Evolutionary conservation across 2,113 vertebrate genomes (phyloP).

Genomic region (Stigmatopora argus): DNA sequence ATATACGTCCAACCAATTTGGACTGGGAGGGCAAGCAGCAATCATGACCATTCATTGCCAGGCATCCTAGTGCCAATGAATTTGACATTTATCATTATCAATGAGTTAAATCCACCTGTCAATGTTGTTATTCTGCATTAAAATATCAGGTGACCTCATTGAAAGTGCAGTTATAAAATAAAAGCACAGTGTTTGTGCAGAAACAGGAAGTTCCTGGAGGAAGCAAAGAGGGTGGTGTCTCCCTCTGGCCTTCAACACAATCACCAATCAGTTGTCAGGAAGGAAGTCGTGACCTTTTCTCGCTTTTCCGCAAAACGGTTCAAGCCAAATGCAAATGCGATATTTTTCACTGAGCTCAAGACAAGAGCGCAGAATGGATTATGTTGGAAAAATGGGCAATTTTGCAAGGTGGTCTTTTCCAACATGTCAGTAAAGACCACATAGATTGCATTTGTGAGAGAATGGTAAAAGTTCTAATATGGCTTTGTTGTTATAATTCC

Average conservation of each 20-base stretch:
- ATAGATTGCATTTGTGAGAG: no score
- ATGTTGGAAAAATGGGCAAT: background rate
- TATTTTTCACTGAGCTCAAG: no score
- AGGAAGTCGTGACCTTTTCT: background rate
- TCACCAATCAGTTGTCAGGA: background rate
- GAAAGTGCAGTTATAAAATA: background rate
- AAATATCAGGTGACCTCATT: background rate
- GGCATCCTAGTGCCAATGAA: no score
- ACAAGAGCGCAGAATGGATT: background rate
- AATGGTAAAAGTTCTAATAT: no score
- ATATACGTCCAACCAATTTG: no score
- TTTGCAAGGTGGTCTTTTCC: background rate
- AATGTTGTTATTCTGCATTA: background rate
- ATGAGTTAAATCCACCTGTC: no score
- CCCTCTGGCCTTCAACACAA: background rate
- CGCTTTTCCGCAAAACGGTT: background rate
- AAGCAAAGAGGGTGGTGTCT: background rate
- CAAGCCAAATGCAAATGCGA: background rate
- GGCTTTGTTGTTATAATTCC: no score
- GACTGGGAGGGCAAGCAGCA: no score
- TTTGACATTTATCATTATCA: no score
- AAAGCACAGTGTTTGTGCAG: background rate
- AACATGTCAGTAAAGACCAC: no score
- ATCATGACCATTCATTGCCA: no score
- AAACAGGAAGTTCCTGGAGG: slow-evolving; percentile 4